A percentile compares a stretch with the other conserved stretches of the same genome.
These are phyloP conservation scores for Diadumene lineata DNA, from an alignment of 92 coral and sea anemone species.

Conservation along the genomic window DNA sequence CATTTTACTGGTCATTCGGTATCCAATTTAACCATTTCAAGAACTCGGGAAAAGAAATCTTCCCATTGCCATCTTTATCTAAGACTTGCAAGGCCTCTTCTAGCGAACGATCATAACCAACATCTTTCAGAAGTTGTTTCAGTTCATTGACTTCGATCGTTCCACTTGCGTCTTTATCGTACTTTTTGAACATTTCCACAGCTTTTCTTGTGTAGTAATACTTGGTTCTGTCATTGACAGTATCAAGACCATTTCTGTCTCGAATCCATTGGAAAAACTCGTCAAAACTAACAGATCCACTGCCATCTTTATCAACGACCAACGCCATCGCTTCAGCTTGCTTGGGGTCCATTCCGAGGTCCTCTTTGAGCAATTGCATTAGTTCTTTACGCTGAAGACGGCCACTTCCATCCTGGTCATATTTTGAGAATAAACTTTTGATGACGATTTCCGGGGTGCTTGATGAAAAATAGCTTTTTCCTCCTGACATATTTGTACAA, in stretches of 20 bases:
- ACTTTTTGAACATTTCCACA: constrained; percentile 67
- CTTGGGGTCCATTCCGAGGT: constrained; percentile 62
- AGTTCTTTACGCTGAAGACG: constrained; percentile 51
- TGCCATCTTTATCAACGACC: constrained; percentile 82
- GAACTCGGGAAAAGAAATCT: constrained; percentile 75
- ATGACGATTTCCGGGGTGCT: constrained; percentile 58
- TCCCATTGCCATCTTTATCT: constrained; percentile 72
- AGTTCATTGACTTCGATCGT: constrained; percentile 67
- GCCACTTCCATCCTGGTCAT: constrained; percentile 64
- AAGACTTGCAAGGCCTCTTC: constrained; percentile 49
- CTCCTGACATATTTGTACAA: constrained; percentile 31
- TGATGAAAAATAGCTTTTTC: constrained; percentile 32
- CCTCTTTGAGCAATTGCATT: constrained; percentile 41
- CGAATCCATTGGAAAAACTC: constrained; percentile 73
- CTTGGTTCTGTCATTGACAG: constrained; percentile 56
- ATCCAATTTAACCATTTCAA: constrained; percentile 73
- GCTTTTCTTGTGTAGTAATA: constrained; percentile 63
- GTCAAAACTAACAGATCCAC: constrained; percentile 48
- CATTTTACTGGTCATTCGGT: neutral
- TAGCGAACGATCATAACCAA: constrained; percentile 37
- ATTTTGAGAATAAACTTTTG: constrained; percentile 64
- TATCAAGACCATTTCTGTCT: constrained; percentile 59
- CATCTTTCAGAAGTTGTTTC: constrained; percentile 48
- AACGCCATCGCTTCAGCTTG: constrained; percentile 74
- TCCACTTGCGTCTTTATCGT: constrained; percentile 68